Conservation (phyloP, 53 echinoderm and acorn worm genomes). For the Temnopleurus reevesii region DNA sequence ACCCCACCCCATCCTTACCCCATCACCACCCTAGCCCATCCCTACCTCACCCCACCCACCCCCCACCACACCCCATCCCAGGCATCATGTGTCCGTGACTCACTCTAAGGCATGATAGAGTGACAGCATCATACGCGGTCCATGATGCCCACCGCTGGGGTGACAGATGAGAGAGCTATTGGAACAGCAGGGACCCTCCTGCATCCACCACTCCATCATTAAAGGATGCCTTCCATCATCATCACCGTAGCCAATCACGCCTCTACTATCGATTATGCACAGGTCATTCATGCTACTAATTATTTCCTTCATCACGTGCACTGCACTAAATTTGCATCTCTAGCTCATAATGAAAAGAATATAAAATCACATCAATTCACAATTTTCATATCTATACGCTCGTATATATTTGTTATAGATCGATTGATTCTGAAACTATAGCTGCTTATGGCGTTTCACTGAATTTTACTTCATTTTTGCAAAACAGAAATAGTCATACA, state of each 20-base stretch:
- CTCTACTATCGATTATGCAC: background rate
- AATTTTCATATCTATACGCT: too few species aligned
- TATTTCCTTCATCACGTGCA: too few species aligned
- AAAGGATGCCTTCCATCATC: background rate
- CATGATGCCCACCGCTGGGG: constrained; percentile 10
- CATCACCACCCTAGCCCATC: background rate
- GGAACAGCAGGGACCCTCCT: constrained; percentile 27
- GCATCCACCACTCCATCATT: background rate
- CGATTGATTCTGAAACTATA: too few species aligned
- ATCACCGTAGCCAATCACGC: background rate
- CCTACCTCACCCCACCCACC: background rate
- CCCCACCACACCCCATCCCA: background rate
- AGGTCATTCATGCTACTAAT: background rate
- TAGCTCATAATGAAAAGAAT: too few species aligned
- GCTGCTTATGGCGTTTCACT: too few species aligned
- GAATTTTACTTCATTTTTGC: too few species aligned
- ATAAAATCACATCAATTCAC: too few species aligned
- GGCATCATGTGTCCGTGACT: constrained; percentile 2
- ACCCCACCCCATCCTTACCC: background rate
- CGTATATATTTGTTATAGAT: too few species aligned
- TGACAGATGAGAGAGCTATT: constrained; percentile 45
- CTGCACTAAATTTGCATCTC: too few species aligned
- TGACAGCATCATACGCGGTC: constrained; percentile 25
- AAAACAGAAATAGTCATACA: too few species aligned
- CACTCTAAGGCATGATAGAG: constrained; percentile 26